Conservation (phyloP, 2,113 vertebrate species). For the Lophotis ruficrista region DNA sequence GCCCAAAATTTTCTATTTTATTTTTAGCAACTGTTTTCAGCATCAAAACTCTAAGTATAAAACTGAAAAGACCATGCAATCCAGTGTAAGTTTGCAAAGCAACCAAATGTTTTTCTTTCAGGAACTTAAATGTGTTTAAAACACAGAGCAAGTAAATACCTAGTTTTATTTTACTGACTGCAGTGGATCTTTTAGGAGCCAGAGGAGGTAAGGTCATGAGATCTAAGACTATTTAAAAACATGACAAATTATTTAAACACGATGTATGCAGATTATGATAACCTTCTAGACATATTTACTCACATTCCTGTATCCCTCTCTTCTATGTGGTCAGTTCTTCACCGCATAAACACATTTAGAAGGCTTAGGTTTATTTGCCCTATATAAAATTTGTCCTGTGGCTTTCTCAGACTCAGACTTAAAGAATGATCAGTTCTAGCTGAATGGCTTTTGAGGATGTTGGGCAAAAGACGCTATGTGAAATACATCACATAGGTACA, state of each 20-base stretch:
- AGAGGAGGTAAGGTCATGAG: background rate
- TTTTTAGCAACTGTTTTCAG: background rate
- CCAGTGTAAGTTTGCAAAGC: background rate
- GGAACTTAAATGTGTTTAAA: background rate
- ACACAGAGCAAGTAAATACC: background rate
- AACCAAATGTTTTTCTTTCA: background rate
- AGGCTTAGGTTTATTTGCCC: background rate
- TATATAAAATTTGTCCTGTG: background rate
- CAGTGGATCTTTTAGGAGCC: background rate
- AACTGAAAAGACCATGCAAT: background rate
- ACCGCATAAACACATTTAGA: background rate
- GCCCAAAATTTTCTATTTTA: background rate
- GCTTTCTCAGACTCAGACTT: background rate
- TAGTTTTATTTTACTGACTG: background rate
- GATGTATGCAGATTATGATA: background rate
- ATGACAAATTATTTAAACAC: background rate
- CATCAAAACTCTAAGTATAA: background rate
- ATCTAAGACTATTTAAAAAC: background rate
- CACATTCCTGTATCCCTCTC: background rate
- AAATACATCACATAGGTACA: background rate
- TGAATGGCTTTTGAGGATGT: background rate
- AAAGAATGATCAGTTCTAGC: background rate
- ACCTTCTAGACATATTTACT: background rate
- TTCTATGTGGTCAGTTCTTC: background rate
- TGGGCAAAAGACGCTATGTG: background rate